Percentiles rank a stretch among this genome's conserved stretches.
phyloP scores from a whole-genome alignment of 2,888 invertebrate species.

The Dione juno region DNA sequence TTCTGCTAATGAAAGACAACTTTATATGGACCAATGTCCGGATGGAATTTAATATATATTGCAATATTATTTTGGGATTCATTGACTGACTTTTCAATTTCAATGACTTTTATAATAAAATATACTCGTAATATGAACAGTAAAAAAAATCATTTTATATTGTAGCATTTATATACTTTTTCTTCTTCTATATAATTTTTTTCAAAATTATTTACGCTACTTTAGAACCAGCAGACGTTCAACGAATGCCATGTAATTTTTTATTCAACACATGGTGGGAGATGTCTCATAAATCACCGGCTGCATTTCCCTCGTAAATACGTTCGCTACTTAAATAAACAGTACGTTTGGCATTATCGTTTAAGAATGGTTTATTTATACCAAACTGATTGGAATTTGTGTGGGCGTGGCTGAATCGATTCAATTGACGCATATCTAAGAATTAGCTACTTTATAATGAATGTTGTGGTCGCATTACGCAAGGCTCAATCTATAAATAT shows the following conservation, averaged over 20 bases:
- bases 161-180: too few species aligned
- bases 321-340: constrained; percentile 43
- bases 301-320: constrained; percentile 39
- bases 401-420: constrained; percentile 40
- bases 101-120: too few species aligned
- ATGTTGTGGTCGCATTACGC: background rate
- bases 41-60: too few species aligned
- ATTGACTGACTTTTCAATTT: too few species aligned
- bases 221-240: background rate
- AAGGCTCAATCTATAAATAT: too few species aligned
- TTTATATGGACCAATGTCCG: too few species aligned
- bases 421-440: constrained; percentile 34
- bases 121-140: too few species aligned
- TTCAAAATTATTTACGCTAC: background rate
- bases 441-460: background rate
- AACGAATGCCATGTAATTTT: constrained; percentile 28
- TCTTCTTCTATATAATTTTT: too few species aligned
- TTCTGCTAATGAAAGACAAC: too few species aligned
- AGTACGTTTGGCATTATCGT: constrained; percentile 41
- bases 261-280: constrained; percentile 26
- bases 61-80: too few species aligned
- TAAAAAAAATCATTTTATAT: too few species aligned
- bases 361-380: constrained; percentile 40
- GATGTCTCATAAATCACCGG: constrained; percentile 31
- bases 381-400: constrained; percentile 48